Evolutionary conservation across 2,113 vertebrate genomes (phyloP).

Genomic region (Puma concolor): DNA sequence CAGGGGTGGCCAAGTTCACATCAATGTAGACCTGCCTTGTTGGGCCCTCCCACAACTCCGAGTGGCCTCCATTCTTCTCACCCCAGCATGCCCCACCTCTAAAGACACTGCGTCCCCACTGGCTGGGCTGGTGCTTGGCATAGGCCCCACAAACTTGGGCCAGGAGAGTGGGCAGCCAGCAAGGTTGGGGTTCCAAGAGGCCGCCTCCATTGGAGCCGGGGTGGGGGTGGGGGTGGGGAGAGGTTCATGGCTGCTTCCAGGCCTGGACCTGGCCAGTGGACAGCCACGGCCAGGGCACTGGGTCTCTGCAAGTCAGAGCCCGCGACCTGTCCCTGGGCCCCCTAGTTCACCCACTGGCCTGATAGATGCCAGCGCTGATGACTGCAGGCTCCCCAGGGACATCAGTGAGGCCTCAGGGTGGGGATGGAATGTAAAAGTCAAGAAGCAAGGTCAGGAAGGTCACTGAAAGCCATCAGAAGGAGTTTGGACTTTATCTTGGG

Average conservation of each 20-base stretch:
- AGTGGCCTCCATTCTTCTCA: not conserved
- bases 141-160: fast-evolving
- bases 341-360: constrained; percentile 4
- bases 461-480: not conserved
- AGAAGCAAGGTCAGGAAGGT: not conserved
- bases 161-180: fast-evolving
- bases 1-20: too few species aligned
- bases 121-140: not conserved
- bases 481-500: not conserved
- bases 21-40: not conserved
- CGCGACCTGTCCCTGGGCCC: constrained; percentile 1
- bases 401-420: not conserved
- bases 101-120: not conserved
- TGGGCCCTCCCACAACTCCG: not conserved
- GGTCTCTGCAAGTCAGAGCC: not conserved
- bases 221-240: not conserved
- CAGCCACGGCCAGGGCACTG: not conserved
- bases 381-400: not conserved
- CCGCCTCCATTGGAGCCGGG: not conserved
- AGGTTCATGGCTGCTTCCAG: not conserved
- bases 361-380: fast-evolving
- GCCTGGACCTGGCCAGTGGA: not conserved
- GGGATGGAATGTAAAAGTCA: too few species aligned
- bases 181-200: not conserved
- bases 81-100: not conserved